Conservation (phyloP, 1,140 invertebrate genomes). For the Caerostris extrusa region DNA sequence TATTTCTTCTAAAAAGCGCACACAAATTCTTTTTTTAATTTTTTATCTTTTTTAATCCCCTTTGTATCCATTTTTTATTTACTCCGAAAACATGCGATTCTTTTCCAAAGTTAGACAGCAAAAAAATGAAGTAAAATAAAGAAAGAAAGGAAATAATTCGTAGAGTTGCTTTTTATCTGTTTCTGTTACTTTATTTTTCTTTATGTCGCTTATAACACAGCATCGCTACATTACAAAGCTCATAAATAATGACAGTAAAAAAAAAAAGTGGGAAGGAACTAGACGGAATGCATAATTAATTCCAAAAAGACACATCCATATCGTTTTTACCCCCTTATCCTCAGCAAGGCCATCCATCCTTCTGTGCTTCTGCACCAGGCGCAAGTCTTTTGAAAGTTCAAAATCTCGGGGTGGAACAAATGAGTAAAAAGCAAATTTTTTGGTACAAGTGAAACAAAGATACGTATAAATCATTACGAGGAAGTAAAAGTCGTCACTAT, state of each 20-base stretch:
- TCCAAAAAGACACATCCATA: slow-evolving; percentile 53
- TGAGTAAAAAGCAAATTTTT: slow-evolving; percentile 54
- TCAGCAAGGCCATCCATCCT: not conserved
- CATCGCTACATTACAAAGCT: slow-evolving; percentile 21
- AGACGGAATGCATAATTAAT: slow-evolving; percentile 74
- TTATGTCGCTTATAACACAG: slow-evolving; percentile 17
- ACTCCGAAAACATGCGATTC: slow-evolving; percentile 23
- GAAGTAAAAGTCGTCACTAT: slow-evolving; percentile 57
- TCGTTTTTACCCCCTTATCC: slow-evolving; percentile 40
- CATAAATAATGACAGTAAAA: slow-evolving; percentile 44
- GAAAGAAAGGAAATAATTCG: slow-evolving; percentile 32
- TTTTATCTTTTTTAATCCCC: not conserved
- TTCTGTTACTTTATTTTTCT: slow-evolving; percentile 41
- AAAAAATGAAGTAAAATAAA: not conserved
- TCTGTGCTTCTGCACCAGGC: not conserved
- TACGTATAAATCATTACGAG: slow-evolving; percentile 64
- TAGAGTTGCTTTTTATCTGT: slow-evolving; percentile 28
- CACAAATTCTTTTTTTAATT: too few relatives aligned
- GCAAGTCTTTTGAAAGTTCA: slow-evolving; percentile 51
- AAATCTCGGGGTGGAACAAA: slow-evolving; percentile 47
- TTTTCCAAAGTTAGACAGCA: not conserved
- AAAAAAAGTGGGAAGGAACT: slow-evolving; percentile 2
- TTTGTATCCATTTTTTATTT: slow-evolving; percentile 49
- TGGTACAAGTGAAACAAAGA: slow-evolving; percentile 60
- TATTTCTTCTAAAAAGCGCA: slow-evolving; percentile 21